A percentile compares a stretch with the other conserved stretches of the same genome.
These are phyloP conservation scores for Lepus americanus DNA, from an alignment of 2,113 vertebrate genomes.

Conservation along the genomic window DNA sequence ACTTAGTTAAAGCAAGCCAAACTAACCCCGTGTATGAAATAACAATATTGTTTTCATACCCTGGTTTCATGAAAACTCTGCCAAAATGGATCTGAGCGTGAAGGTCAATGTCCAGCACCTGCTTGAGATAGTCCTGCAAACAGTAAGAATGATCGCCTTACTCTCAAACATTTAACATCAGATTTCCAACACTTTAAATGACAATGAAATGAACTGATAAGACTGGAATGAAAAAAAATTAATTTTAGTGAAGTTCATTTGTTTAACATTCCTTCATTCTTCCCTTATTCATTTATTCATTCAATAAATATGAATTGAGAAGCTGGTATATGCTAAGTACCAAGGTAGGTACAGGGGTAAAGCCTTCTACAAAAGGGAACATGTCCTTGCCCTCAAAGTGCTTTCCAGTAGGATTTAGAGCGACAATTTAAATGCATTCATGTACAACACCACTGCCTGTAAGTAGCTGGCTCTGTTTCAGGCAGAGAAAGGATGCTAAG, in stretches of 20 bases:
- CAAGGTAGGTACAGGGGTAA: neutral
- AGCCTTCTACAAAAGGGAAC: slow-evolving; percentile 29
- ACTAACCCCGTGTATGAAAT: slow-evolving; percentile 45
- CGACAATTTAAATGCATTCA: slow-evolving; percentile 30
- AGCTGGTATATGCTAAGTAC: neutral
- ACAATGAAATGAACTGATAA: slow-evolving; percentile 54
- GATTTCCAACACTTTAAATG: slow-evolving; percentile 51
- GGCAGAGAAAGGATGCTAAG: slow-evolving; percentile 56
- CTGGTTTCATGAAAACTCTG: slow-evolving; percentile 99
- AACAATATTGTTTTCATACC: slow-evolving; percentile 90
- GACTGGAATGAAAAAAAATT: slow-evolving; percentile 50
- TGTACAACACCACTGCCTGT: neutral
- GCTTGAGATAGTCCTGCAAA: slow-evolving; percentile 98
- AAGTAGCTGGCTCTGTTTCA: neutral
- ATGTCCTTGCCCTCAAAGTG: neutral
- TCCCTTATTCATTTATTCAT: slow-evolving; percentile 44
- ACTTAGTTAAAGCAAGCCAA: slow-evolving; percentile 63
- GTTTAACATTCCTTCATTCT: slow-evolving; percentile 33
- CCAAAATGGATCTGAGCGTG: slow-evolving; percentile 99
- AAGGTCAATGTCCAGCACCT: slow-evolving; percentile 99
- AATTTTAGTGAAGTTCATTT: slow-evolving; percentile 66
- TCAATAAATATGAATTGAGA: slow-evolving; percentile 24
- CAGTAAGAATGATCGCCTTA: slow-evolving; percentile 78
- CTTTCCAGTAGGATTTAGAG: neutral
- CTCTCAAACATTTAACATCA: slow-evolving; percentile 65